A percentile compares a stretch with the other conserved stretches of the same genome.
Conservation (phyloP, 2,113 vertebrate genomes). For the Chlorocebus sabaeus region DNA sequence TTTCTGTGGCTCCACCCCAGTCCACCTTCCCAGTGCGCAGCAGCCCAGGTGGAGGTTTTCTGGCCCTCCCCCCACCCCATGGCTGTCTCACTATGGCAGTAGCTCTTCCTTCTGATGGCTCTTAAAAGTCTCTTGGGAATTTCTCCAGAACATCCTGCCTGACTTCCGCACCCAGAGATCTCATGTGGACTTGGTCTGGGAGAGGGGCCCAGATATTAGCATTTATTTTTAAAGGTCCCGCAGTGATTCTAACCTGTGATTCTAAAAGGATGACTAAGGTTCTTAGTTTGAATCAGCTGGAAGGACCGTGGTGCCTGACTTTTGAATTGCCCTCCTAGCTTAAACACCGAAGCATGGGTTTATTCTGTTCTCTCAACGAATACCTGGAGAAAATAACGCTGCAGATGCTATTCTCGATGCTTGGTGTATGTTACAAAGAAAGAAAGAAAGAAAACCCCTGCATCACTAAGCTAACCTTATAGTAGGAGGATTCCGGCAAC, state of each 20-base stretch:
- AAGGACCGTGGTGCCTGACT: not conserved
- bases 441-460: not conserved
- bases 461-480: not conserved
- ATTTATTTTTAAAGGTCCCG: not conserved
- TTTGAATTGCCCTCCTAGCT: not conserved
- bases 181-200: not conserved
- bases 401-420: not conserved
- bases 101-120: not conserved
- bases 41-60: too few species aligned
- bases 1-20: too few species aligned
- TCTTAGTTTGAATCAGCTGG: not conserved
- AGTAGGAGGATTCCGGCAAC: not conserved
- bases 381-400: not conserved
- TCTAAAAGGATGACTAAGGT: not conserved
- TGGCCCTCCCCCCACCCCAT: fast-evolving
- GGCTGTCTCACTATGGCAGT: too few species aligned
- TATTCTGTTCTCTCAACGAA: not conserved
- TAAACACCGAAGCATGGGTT: not conserved
- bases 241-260: not conserved
- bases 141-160: not conserved
- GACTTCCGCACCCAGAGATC: too few species aligned
- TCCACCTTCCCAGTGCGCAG: too few species aligned
- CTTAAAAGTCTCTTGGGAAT: too few species aligned
- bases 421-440: not conserved
- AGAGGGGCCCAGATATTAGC: not conserved